Evolutionary conservation across 2,113 vertebrate species (phyloP), one percentile per base, ranked within the genome.

Genomic region (Caranx melampygus): DNA sequence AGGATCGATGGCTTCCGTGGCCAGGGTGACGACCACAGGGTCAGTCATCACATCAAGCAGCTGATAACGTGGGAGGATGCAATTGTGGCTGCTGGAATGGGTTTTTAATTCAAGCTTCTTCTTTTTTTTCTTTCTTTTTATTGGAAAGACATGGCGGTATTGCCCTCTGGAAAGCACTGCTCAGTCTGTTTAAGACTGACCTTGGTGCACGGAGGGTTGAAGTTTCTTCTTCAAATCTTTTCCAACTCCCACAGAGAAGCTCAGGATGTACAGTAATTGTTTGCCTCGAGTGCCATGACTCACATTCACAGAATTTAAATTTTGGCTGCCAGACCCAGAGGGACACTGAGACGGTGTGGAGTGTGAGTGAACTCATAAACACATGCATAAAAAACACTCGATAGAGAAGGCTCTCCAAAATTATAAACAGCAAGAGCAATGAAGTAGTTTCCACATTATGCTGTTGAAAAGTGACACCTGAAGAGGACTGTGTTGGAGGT

Each of bases 51-150:
- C 89, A 81, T 78, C 89, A 69, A 68, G 72, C 82, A 52, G 73
- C 85, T 74, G 90, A 88, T 87, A 86, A 89, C 51, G 57, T 73
- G 54, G 75, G 65, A 86, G 88, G 80, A 86, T 88, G 88, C 88
- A 81, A 87, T 88, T 82, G 89, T 73, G 55, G 79, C 69, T 4
- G 55, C 60, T 76, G 65, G 82, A 87, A 90, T 87, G 84, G 81
- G 7, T 80, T 89, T 92, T 92, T 90, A 92, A 93, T 89, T 89
- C 75, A 68, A 62, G 79, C 85, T 82, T 37, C 37, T 37, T 37
- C 37, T 37, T 37, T 6, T 37, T 37, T 37, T 88, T 79, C 86
- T 86, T 6, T 37, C 8, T 37, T 88, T 79, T 87, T 86, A 89
- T 84, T 89, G 88, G 88, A 87, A 67, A 65, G 71, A 80, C 75